phyloP scores from a whole-genome alignment of 2,113 vertebrate genomes.

The Microcebus murinus region DNA sequence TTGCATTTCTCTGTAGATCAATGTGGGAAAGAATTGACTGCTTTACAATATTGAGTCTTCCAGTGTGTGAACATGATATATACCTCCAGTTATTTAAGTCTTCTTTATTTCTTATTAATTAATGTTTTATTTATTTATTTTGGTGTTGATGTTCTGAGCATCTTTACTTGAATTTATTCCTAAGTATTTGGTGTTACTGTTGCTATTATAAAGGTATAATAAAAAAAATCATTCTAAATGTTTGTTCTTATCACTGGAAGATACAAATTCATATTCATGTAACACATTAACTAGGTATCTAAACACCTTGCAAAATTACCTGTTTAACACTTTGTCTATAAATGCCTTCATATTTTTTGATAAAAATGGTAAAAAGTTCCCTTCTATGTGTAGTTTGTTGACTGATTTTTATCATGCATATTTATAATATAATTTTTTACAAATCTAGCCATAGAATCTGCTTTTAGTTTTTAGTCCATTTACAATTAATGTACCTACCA shows the following conservation, averaged over 20 bases:
- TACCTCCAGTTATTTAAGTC: neutral
- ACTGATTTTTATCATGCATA: neutral
- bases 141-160: neutral
- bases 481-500: neutral
- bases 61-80: neutral
- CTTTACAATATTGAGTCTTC: neutral
- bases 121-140: neutral
- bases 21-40: neutral
- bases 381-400: neutral
- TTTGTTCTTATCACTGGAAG: neutral
- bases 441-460: neutral
- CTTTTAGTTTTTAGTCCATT: neutral
- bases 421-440: neutral
- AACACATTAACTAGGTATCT: neutral
- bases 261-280: neutral
- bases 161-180: neutral
- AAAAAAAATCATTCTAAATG: constrained; percentile 11
- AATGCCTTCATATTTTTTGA: neutral
- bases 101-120: neutral
- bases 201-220: neutral
- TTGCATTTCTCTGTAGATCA: neutral
- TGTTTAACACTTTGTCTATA: neutral
- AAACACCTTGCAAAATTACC: neutral
- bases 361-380: constrained; percentile 2
- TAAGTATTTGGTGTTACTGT: neutral